These are phyloP conservation scores for Celastrina argiolus DNA, from an alignment of 2,888 invertebrate genomes.

Conservation along the genomic window DNA sequence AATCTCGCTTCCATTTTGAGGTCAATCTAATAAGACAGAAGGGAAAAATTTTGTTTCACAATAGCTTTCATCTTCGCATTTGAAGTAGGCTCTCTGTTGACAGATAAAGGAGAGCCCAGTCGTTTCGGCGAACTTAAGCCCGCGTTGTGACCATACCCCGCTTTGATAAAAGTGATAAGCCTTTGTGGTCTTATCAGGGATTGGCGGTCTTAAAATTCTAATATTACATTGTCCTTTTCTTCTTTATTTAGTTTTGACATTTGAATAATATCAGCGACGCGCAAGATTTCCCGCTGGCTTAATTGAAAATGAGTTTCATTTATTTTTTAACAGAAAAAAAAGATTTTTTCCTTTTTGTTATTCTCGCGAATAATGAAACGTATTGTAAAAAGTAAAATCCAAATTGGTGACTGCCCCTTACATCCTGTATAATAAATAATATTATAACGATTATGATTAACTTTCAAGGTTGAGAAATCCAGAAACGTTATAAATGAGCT, in stretches of 20 bases:
- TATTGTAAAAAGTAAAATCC: no score
- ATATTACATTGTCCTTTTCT: slow-evolving; percentile 45
- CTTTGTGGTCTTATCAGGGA: slow-evolving; percentile 58
- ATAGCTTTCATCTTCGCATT: slow-evolving; percentile 35
- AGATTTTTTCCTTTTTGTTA: no score
- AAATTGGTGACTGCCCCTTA: no score
- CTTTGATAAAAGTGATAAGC: slow-evolving; percentile 60
- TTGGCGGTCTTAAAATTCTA: slow-evolving; percentile 44
- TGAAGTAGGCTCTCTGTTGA: slow-evolving; percentile 53
- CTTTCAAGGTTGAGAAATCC: no score
- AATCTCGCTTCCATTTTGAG: background rate
- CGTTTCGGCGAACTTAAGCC: slow-evolving; percentile 50
- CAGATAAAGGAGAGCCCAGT: slow-evolving; percentile 65
- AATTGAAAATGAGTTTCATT: no score
- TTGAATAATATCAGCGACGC: slow-evolving; percentile 12
- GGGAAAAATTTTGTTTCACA: slow-evolving; percentile 25
- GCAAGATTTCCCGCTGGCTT: no score
- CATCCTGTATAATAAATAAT: no score
- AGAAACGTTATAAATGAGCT: no score
- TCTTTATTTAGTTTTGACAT: slow-evolving; percentile 31
- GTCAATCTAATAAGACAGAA: slow-evolving; percentile 17
- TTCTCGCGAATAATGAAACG: no score
- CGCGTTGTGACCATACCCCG: slow-evolving; percentile 49
- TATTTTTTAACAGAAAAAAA: no score
- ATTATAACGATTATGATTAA: no score